Evolutionary conservation across 2,113 vertebrate genomes (phyloP).

Genomic region (Stictonetta naevosa): DNA sequence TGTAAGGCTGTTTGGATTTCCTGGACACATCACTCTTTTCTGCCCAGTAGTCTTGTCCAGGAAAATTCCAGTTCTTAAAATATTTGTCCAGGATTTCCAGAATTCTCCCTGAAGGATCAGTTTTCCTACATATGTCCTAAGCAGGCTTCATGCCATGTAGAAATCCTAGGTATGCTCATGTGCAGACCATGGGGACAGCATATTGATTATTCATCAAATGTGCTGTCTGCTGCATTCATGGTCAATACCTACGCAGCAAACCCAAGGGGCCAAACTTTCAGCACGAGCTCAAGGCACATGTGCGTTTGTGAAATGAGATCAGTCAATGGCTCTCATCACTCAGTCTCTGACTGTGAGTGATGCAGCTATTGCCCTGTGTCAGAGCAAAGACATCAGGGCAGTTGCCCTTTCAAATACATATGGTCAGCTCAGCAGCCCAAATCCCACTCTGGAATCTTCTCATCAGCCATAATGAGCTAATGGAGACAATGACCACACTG

Average conservation of each 20-base stretch:
- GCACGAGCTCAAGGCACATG: not conserved
- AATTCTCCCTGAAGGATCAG: not conserved
- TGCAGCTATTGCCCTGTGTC: not conserved
- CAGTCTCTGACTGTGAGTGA: not conserved
- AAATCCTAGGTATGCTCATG: too few relatives aligned
- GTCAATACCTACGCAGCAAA: fast-evolving
- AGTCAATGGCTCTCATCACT: fast-evolving
- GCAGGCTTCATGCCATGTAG: not conserved
- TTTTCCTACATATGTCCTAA: not conserved
- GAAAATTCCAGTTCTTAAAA: not conserved
- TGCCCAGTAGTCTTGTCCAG: not conserved
- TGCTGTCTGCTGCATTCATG: fast-evolving
- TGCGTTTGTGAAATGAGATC: not conserved
- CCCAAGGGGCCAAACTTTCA: not conserved
- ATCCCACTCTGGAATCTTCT: fast-evolving
- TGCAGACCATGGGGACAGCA: not conserved
- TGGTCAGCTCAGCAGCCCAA: not conserved
- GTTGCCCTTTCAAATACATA: not conserved
- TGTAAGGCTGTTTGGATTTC: not conserved
- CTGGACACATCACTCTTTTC: fast-evolving
- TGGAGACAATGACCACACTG: fast-evolving
- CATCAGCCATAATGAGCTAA: not conserved
- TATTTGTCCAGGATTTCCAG: not conserved
- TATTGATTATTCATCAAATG: fast-evolving
- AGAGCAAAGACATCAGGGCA: fast-evolving